Percentiles rank a stretch among this genome's conserved stretches.
Conservation (phyloP, 2,797 vertebrate species). For the Ambastaia sidthimunki region DNA sequence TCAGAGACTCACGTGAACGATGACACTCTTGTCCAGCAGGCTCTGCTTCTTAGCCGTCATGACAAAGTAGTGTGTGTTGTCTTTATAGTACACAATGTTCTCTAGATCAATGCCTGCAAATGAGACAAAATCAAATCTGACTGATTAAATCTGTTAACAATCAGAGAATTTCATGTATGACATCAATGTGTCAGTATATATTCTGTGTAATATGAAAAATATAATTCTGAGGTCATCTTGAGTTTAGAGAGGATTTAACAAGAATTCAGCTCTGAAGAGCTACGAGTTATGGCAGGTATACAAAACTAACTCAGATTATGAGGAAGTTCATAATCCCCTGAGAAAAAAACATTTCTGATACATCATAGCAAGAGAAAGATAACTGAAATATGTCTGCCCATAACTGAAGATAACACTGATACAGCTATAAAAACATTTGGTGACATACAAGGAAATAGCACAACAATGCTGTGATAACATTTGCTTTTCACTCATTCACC, state of each 20-base stretch:
- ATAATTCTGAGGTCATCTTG: slow-evolving; percentile 2
- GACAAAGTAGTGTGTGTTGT: slow-evolving; percentile 98
- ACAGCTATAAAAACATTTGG: not conserved
- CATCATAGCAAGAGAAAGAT: slow-evolving; percentile 27
- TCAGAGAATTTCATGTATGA: not conserved
- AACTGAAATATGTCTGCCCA: slow-evolving; percentile 22
- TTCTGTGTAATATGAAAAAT: not conserved
- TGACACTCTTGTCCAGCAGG: slow-evolving; percentile 94
- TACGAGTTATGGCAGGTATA: slow-evolving; percentile 46
- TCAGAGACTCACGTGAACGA: slow-evolving; percentile 84
- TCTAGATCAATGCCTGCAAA: slow-evolving; percentile 92
- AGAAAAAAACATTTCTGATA: slow-evolving; percentile 28
- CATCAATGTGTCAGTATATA: not conserved
- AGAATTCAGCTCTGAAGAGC: slow-evolving; percentile 37
- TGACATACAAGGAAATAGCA: not conserved
- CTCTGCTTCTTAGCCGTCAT: slow-evolving; percentile 99
- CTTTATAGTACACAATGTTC: slow-evolving; percentile 99
- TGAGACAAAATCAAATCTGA: not conserved
- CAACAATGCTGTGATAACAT: not conserved
- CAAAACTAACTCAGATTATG: slow-evolving; percentile 14
- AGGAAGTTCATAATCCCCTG: not conserved
- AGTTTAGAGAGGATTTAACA: slow-evolving; percentile 39
- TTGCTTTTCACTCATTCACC: too few relatives aligned
- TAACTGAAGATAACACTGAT: slow-evolving; percentile 22
- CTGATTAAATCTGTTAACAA: not conserved